phyloP scores from a whole-genome alignment of 2,888 invertebrate species.

The Brachyopa scutellaris region DNA sequence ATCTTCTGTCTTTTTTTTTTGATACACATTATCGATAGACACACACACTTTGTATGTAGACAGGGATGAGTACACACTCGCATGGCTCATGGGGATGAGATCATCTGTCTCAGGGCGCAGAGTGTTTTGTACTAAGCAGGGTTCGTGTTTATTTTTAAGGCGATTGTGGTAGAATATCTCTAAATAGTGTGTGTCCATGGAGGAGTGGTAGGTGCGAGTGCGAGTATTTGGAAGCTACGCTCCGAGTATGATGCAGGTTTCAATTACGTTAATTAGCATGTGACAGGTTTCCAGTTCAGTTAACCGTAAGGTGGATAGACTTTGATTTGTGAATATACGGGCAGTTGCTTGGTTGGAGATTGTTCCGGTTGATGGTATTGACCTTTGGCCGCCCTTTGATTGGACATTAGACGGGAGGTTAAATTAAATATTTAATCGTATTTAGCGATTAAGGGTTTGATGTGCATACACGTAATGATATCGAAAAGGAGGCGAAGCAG shows the following conservation, averaged over 20 bases:
- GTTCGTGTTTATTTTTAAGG: constrained; percentile 14
- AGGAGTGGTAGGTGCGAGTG: neutral
- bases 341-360: too few species aligned
- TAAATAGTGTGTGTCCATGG: neutral
- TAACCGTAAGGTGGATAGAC: constrained; percentile 29
- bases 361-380: too few species aligned
- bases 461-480: too few species aligned
- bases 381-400: too few species aligned
- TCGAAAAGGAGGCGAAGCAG: too few species aligned
- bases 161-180: constrained; percentile 13
- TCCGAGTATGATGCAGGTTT: constrained; percentile 56
- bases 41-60: neutral
- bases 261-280: constrained; percentile 62
- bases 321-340: constrained; percentile 11
- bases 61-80: neutral
- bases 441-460: too few species aligned
- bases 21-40: constrained; percentile 33
- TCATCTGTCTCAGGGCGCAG: neutral
- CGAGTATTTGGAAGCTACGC: constrained; percentile 39
- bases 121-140: constrained; percentile 2
- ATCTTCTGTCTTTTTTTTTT: too few species aligned
- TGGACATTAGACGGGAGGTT: too few species aligned
- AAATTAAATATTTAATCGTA: too few species aligned
- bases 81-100: neutral
- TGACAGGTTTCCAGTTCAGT: constrained; percentile 53